Evolutionary conservation across 1,140 invertebrate species (phyloP).

Genomic region (Heliothis virescens): DNA sequence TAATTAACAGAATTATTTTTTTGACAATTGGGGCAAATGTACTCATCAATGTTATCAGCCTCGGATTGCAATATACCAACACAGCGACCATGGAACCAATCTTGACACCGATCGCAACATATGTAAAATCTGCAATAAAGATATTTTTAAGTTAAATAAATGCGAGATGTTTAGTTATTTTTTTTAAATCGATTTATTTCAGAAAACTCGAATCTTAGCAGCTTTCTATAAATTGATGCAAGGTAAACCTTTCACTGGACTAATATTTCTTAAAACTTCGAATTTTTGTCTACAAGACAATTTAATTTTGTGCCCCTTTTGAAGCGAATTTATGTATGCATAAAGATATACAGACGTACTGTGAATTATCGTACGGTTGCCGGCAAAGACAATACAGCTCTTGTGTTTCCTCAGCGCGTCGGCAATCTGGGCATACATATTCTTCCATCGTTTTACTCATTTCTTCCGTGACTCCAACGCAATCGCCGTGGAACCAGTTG

Average conservation of each 20-base stretch:
- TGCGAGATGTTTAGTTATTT: background rate
- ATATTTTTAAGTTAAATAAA: background rate
- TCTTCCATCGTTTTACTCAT: constrained; percentile 96
- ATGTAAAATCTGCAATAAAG: constrained; percentile 93
- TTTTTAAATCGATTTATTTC: too few relatives aligned
- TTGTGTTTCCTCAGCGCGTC: constrained; percentile 94
- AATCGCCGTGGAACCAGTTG: constrained; percentile 99
- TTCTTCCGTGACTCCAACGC: constrained; percentile 97
- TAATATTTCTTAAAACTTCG: too few relatives aligned
- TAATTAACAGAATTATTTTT: constrained; percentile 94
- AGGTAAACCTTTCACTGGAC: too few relatives aligned
- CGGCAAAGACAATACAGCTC: constrained; percentile 98
- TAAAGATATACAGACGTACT: constrained; percentile 87
- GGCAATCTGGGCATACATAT: constrained; percentile 95
- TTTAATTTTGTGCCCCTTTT: too few relatives aligned
- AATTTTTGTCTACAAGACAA: too few relatives aligned
- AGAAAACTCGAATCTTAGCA: too few relatives aligned
- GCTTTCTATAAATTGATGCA: too few relatives aligned
- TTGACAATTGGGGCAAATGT: constrained; percentile 98
- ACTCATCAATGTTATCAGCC: constrained; percentile 97
- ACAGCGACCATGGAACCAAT: constrained; percentile 99
- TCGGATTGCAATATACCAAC: constrained; percentile 98
- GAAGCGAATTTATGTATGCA: background rate
- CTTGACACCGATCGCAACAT: constrained; percentile 98
- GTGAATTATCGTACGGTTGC: constrained; percentile 98